These are phyloP conservation scores for Platynereis dumerilii DNA, from an alignment of 2,888 invertebrate species.

Conservation along the genomic window DNA sequence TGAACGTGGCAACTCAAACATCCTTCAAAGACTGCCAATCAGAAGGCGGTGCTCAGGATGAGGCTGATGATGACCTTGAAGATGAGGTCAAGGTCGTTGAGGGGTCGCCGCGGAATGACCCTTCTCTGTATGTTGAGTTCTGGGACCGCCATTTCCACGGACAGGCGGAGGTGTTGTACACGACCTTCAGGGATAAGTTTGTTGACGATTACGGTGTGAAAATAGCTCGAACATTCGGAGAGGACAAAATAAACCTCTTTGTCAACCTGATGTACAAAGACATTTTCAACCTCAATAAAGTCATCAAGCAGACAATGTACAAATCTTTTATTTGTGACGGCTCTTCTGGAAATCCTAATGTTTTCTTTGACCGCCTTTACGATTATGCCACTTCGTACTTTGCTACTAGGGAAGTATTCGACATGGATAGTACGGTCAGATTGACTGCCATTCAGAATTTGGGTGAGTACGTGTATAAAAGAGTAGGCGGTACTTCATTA, in stretches of 20 bases:
- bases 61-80: conserved; percentile 9
- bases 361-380: conserved; percentile 47
- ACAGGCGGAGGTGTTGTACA: conserved; percentile 41
- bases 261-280: conserved; percentile 48
- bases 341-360: conserved; percentile 36
- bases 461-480: conserved; percentile 43
- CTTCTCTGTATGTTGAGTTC: conserved; percentile 37
- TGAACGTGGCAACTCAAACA: no score
- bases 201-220: conserved; percentile 45
- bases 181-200: conserved; percentile 44
- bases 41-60: no score
- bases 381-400: conserved; percentile 51
- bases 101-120: background rate
- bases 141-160: conserved; percentile 48
- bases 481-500: no score
- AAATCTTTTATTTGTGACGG: conserved; percentile 42
- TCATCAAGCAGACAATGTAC: conserved; percentile 34
- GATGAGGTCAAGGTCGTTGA: conserved; percentile 2
- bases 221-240: conserved; percentile 39
- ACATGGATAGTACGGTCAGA: conserved; percentile 50
- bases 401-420: conserved; percentile 50
- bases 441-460: conserved; percentile 51
- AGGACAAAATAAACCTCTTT: conserved; percentile 40
- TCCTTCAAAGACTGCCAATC: no score
- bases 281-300: conserved; percentile 42